Evolutionary conservation across 2,888 invertebrate species (phyloP).

Genomic region (Ligdia adustata): DNA sequence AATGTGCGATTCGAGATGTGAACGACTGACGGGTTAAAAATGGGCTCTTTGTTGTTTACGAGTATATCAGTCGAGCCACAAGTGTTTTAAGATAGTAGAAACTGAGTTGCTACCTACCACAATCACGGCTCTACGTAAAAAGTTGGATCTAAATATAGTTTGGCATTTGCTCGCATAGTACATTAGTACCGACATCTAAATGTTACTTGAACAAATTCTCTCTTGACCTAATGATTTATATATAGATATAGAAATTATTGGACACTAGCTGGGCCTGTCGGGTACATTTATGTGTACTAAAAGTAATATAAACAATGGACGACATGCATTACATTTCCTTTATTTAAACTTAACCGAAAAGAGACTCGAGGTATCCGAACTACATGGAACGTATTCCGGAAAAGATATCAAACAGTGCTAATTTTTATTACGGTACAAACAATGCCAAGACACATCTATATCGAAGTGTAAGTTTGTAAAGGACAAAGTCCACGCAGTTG

Average conservation of each 20-base stretch:
- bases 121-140: slow-evolving; percentile 20
- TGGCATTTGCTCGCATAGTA: slow-evolving; percentile 19
- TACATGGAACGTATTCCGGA: too few relatives aligned
- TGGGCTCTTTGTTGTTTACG: slow-evolving; percentile 14
- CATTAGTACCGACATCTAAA: slow-evolving; percentile 6
- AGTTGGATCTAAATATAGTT: slow-evolving; percentile 25
- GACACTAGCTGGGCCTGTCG: not conserved
- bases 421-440: too few relatives aligned
- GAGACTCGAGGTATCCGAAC: too few relatives aligned
- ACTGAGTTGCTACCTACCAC: slow-evolving; percentile 20
- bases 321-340: too few relatives aligned
- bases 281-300: too few relatives aligned
- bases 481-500: too few relatives aligned
- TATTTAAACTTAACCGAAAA: too few relatives aligned
- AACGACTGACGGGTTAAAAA: slow-evolving; percentile 15
- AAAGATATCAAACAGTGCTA: too few relatives aligned
- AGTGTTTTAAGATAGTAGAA: slow-evolving; percentile 24
- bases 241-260: slow-evolving; percentile 7
- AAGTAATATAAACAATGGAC: too few relatives aligned
- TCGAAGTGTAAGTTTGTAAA: too few relatives aligned
- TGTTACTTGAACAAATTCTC: slow-evolving; percentile 17
- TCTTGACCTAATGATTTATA: slow-evolving; percentile 6
- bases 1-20: slow-evolving; percentile 10
- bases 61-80: slow-evolving; percentile 18
- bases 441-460: too few relatives aligned